Base-by-base conservation (phyloP, 2,888 invertebrate species). In the Drymonia ruficornis region DNA sequence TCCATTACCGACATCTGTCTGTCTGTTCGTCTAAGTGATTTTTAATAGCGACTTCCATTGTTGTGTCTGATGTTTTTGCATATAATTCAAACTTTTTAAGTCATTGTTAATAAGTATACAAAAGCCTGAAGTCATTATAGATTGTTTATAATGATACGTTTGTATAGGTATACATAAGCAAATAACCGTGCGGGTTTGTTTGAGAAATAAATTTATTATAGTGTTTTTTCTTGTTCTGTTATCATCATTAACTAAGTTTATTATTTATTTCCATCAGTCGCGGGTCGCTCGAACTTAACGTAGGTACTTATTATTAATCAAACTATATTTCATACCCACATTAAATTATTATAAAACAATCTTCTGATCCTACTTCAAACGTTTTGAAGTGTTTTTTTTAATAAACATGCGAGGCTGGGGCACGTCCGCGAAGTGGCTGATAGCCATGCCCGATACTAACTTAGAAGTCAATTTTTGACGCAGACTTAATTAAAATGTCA, bases 41-140 rank as follows among this genome's bases (percentile, higher is more conserved):
- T 85, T 83, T 86, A 86, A 86, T 84, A 81, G 74, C 67, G 31
- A 65, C 77, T 80, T 74, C 80, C 79, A 79, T 80, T 76, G 78
- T 83, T 79, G 70, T 63, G 53, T 70, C 59, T 56, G 48, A 18
- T 65, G 55, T 65, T 74, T 76, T 78, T 75, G 76, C 66, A 69
- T 51, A 67, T 74, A 66, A 73, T 75, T 71, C 56, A 65, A 59
- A 67, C 61, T 63, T 70, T 76, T 69, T 67, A 66, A 76, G 72
- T 76, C 59, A 70, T 65, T 66, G 61, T 63, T 71, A 67, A 64
- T 64, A 69, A 66, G 58, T 58, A 65, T 71, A 69, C 64, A 75
- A 70, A 67, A 69, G 65, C 66, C 69, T 67, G 56, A 46, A 54
- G 47, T 67, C 59, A 61, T 67, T 70, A 65, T 52, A 53, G 53